Evolutionary conservation across 1,140 invertebrate genomes (phyloP).

Genomic region (Drosophila sproati): DNA sequence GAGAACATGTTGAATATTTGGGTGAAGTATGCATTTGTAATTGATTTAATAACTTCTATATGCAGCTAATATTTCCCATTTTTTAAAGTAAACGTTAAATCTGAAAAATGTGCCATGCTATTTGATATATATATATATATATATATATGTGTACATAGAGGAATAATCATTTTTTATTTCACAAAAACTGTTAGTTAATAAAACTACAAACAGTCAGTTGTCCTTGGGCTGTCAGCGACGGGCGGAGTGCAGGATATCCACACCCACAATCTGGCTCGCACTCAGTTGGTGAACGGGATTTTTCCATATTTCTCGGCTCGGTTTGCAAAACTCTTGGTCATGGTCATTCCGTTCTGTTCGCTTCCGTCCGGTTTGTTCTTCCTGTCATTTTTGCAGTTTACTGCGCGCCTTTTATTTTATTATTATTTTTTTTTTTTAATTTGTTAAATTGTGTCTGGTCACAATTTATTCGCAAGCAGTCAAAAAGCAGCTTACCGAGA

Average conservation of each 20-base stretch:
- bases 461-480: conserved; percentile 19
- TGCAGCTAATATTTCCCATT: no score
- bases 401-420: not conserved
- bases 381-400: conserved; percentile 20
- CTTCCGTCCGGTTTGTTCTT: conserved; percentile 61
- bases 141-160: not conserved
- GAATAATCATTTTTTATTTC: not conserved
- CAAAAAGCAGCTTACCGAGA: not conserved
- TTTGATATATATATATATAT: not conserved
- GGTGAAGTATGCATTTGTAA: no score
- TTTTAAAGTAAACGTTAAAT: no score
- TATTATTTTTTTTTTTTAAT: conserved; percentile 58
- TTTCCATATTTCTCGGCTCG: conserved; percentile 58
- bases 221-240: not conserved
- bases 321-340: conserved; percentile 56
- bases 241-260: conserved; percentile 1
- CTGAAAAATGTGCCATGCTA: no score
- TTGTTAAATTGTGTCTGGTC: conserved; percentile 75
- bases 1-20: no score
- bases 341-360: conserved; percentile 41
- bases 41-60: no score
- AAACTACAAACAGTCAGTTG: conserved; percentile 1
- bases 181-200: conserved; percentile 8
- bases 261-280: conserved; percentile 15
- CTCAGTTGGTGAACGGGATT: not conserved